These are phyloP conservation scores for Tapera naevia DNA, from an alignment of 2,797 vertebrate species.

Conservation along the genomic window DNA sequence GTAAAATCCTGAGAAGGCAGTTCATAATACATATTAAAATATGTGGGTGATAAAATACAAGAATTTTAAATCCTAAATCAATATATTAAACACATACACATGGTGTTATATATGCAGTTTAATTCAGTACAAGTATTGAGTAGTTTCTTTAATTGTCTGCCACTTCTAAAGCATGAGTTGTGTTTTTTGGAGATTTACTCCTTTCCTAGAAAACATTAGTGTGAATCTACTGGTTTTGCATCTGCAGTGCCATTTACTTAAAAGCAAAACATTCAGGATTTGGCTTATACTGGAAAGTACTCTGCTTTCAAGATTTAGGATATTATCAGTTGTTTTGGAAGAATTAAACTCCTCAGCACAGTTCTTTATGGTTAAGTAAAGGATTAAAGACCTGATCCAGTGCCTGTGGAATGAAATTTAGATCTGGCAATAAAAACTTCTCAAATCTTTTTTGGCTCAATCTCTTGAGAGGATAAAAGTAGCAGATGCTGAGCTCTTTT, in stretches of 20 bases:
- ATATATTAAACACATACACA: neutral
- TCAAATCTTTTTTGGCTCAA: slow-evolving; percentile 23
- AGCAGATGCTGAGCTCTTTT: slow-evolving; percentile 40
- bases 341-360: slow-evolving; percentile 50
- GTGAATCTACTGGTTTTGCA: slow-evolving; percentile 39
- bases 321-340: slow-evolving; percentile 58
- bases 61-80: slow-evolving; percentile 7
- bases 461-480: slow-evolving; percentile 15
- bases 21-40: neutral
- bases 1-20: neutral
- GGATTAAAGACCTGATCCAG: slow-evolving; percentile 54
- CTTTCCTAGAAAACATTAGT: slow-evolving; percentile 39
- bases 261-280: slow-evolving; percentile 51
- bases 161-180: neutral
- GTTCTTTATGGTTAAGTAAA: slow-evolving; percentile 58
- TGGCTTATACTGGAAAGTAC: slow-evolving; percentile 29
- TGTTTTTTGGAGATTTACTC: slow-evolving; percentile 24
- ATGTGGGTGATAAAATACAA: neutral
- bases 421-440: slow-evolving; percentile 49
- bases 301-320: slow-evolving; percentile 31
- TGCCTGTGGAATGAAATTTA: slow-evolving; percentile 56
- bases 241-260: slow-evolving; percentile 42
- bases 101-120: neutral
- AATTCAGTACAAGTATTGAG: slow-evolving; percentile 7
- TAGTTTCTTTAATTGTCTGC: slow-evolving; percentile 15